Evolutionary conservation across 2,888 invertebrate species (phyloP).

Genomic region (Drosophila falleni): DNA sequence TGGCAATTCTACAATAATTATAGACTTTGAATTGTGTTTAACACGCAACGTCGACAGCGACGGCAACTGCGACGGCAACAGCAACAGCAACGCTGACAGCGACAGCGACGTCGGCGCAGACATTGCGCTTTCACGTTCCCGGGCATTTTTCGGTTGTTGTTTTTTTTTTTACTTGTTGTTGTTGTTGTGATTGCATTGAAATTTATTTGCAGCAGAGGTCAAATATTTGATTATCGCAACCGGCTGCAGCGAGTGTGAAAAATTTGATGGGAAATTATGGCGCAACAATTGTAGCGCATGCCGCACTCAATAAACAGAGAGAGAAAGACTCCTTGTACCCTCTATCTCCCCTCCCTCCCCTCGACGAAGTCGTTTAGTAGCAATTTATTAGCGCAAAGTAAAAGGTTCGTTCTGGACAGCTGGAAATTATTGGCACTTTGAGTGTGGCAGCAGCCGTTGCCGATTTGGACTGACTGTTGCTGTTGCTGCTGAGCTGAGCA

Average conservation of each 20-base stretch:
- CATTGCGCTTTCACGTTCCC: conserved; percentile 74
- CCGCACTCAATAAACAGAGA: conserved; percentile 15
- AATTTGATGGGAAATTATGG: conserved; percentile 81
- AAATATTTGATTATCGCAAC: conserved; percentile 83
- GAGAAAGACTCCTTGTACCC: conserved; percentile 1
- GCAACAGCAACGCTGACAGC: conserved; percentile 38
- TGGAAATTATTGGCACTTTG: conserved; percentile 74
- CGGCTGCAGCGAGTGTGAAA: conserved; percentile 75
- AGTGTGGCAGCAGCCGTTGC: conserved; percentile 52
- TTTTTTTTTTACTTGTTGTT: conserved; percentile 48
- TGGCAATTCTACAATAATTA: conserved; percentile 83
- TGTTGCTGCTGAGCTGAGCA: conserved; percentile 27
- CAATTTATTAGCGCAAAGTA: conserved; percentile 79
- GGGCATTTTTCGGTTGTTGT: conserved; percentile 50
- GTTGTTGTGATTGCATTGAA: conserved; percentile 75
- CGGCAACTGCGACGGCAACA: too few relatives aligned
- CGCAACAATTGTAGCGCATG: conserved; percentile 76
- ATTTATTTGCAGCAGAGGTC: conserved; percentile 83
- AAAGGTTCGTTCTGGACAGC: conserved; percentile 71
- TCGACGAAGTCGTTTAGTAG: conserved; percentile 71
- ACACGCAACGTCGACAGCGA: conserved; percentile 82
- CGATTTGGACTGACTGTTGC: conserved; percentile 34
- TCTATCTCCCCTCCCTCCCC: not conserved
- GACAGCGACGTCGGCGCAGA: conserved; percentile 41
- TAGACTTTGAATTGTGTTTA: conserved; percentile 84